A percentile compares a stretch with the other conserved stretches of the same genome.
Conservation (phyloP, 2,797 vertebrate genomes). For the Peromyscus melanophrys region DNA sequence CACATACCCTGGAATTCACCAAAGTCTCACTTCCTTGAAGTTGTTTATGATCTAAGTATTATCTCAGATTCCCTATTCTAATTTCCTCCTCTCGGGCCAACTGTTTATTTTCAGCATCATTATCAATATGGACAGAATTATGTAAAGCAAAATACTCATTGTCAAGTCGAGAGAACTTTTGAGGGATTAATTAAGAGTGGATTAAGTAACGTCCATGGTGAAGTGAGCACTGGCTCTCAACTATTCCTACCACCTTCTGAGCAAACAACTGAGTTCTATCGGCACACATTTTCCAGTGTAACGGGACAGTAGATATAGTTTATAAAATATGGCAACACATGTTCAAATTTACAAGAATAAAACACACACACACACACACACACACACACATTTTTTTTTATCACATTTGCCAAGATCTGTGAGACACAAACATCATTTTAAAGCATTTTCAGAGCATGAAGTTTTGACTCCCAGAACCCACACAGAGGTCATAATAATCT, state of each 20-base stretch:
- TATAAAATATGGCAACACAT: not conserved
- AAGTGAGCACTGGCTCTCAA: not conserved
- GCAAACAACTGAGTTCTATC: not conserved
- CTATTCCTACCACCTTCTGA: not conserved
- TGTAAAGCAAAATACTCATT: constrained; percentile 9
- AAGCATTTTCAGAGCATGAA: not conserved
- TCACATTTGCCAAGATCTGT: not conserved
- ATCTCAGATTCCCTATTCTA: not conserved
- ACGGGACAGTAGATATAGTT: not conserved
- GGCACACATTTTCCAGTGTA: not conserved
- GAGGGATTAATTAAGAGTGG: not conserved
- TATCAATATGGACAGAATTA: not conserved
- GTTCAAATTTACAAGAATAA: not conserved
- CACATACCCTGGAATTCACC: not conserved
- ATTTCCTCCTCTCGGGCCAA: not conserved
- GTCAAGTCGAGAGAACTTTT: constrained; percentile 15
- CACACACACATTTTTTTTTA: not conserved
- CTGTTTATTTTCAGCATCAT: not conserved
- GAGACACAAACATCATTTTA: not conserved
- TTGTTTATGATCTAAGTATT: not conserved
- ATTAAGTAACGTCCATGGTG: not conserved
- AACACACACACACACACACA: not conserved
- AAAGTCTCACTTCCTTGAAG: constrained; percentile 40
- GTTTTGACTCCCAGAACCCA: not conserved
- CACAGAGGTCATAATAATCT: not conserved